phyloP scores from a whole-genome alignment of 2,113 vertebrate species.

The Porphyrio hochstetteri region DNA sequence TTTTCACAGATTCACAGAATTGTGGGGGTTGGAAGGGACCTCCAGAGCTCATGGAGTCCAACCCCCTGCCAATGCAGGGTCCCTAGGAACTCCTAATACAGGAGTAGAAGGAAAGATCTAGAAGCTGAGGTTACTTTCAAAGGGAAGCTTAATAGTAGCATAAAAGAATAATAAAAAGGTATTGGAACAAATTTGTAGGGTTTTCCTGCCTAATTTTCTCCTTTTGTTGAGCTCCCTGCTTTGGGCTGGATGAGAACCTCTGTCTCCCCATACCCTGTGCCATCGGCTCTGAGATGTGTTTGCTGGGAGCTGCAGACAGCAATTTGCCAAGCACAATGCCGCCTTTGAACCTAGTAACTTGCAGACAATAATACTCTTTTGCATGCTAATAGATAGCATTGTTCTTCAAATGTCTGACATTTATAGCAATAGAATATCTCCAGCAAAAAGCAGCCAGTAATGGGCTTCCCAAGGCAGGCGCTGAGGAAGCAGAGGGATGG shows the following conservation, averaged over 20 bases:
- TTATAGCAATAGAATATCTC: conserved; percentile 16
- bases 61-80: too few relatives aligned
- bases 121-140: background rate
- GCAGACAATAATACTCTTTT: conserved; percentile 36
- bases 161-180: background rate
- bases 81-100: too few relatives aligned
- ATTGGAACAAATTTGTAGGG: background rate
- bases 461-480: background rate
- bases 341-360: conserved; percentile 18
- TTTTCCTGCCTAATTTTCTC: background rate
- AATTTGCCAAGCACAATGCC: conserved; percentile 3
- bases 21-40: too few relatives aligned
- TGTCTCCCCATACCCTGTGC: background rate
- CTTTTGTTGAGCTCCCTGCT: background rate
- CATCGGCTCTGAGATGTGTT: background rate
- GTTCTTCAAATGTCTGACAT: conserved; percentile 51
- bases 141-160: background rate
- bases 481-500: background rate
- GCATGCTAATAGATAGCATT: conserved; percentile 42
- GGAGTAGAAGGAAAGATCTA: background rate
- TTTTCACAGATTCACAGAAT: background rate
- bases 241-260: background rate
- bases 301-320: conserved; percentile 16
- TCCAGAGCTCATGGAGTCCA: too few relatives aligned
- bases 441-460: background rate